Evolutionary conservation across 64 coral and sea anemone species (phyloP).

Genomic region (Anthopleura sola): DNA sequence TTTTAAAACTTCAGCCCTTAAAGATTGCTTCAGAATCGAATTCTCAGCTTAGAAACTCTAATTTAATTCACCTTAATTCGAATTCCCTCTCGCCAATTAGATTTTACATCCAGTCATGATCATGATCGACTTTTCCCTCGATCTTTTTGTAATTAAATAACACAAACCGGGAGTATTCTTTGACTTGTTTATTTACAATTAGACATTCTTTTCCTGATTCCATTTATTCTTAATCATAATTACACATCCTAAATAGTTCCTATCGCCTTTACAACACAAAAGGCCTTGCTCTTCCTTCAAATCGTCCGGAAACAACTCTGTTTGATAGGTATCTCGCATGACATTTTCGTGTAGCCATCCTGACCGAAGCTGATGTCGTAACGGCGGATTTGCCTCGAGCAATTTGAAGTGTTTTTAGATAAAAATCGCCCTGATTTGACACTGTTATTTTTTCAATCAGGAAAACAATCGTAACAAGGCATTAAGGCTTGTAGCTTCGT

Average conservation of each 20-base stretch:
- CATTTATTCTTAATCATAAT: background rate
- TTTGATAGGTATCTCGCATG: background rate
- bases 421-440: slow-evolving; percentile 10
- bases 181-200: slow-evolving; percentile 11
- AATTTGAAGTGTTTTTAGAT: slow-evolving; percentile 3
- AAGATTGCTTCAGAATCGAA: no score
- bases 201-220: background rate
- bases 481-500: slow-evolving; percentile 2
- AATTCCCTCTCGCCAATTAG: background rate
- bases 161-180: background rate
- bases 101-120: background rate
- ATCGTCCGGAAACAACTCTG: background rate
- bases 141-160: background rate
- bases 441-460: slow-evolving; percentile 2
- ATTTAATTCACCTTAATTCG: no score
- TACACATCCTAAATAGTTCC: slow-evolving; percentile 5
- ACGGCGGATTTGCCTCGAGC: slow-evolving; percentile 15
- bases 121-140: background rate
- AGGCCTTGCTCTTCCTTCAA: background rate
- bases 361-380: background rate
- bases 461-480: slow-evolving; percentile 10
- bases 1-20: background rate
- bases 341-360: background rate
- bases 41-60: no score
- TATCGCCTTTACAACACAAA: background rate